Percentiles rank a stretch among this genome's conserved stretches.
These are phyloP conservation scores for Trichogramma dendrolimi DNA, from an alignment of 2,888 invertebrate genomes.

Conservation along the genomic window DNA sequence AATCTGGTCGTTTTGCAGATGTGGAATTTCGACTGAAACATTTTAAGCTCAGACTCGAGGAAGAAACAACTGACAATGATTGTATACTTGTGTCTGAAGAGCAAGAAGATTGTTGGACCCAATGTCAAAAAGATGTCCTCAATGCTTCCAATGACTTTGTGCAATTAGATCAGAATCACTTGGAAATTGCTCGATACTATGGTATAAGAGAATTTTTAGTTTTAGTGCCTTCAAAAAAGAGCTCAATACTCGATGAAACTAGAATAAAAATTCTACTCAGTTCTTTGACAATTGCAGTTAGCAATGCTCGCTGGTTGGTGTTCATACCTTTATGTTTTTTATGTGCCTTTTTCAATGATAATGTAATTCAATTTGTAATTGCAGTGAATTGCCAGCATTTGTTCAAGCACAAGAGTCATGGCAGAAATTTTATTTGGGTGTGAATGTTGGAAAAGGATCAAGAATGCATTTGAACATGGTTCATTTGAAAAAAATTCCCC, in stretches of 20 bases:
- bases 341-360: neutral
- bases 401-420: slow-evolving; percentile 78
- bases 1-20: slow-evolving; percentile 25
- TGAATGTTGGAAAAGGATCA: slow-evolving; percentile 71
- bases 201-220: slow-evolving; percentile 81
- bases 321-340: neutral
- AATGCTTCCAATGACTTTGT: slow-evolving; percentile 62
- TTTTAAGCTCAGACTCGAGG: slow-evolving; percentile 40
- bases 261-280: slow-evolving; percentile 75
- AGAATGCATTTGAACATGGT: slow-evolving; percentile 87
- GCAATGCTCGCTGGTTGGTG: slow-evolving; percentile 70
- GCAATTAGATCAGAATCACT: slow-evolving; percentile 45
- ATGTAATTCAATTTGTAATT: slow-evolving; percentile 30
- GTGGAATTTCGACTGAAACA: slow-evolving; percentile 41
- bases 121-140: slow-evolving; percentile 56
- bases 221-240: slow-evolving; percentile 62
- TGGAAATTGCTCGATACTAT: slow-evolving; percentile 69
- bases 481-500: slow-evolving; percentile 74
- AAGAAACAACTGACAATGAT: slow-evolving; percentile 35
- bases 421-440: slow-evolving; percentile 77
- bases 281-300: slow-evolving; percentile 76
- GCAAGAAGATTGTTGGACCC: slow-evolving; percentile 40
- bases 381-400: slow-evolving; percentile 76
- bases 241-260: slow-evolving; percentile 63
- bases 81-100: slow-evolving; percentile 5